Evolutionary conservation across 2,797 vertebrate species (phyloP), one percentile per base, ranked within the genome.

Genomic region (Bryconaethiops microstoma): DNA sequence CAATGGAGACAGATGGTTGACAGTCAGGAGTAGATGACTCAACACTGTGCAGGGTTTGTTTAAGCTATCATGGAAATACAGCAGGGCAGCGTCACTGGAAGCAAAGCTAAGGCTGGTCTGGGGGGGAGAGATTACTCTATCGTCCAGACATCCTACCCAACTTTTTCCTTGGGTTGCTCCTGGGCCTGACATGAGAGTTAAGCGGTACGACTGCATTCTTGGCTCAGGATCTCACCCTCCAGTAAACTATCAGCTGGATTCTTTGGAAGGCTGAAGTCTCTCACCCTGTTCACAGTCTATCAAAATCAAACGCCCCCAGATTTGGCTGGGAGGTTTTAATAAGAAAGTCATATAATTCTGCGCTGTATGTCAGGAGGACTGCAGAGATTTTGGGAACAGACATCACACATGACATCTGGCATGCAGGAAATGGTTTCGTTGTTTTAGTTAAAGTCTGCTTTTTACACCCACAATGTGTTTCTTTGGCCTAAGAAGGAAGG

Each of bases 21-120:
- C 64, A 60, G 57, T 79, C 67, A 78, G 85, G 89, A 87, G 83
- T 80, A 76, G 80, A 89, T 92, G 90, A 90, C 83, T 92, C 89
- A 90, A 86, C 79, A 83, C 35, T 80, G 79, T 65, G 78, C 77
- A 88, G 76, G 81, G 65, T 89, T 90, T 90, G 79, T 85, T 88
- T 87, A 82, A 84, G 85, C 62, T 83, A 85, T 81, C 87, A 69
- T 39, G 74, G 83, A 50, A 68, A 82, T 78, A 82, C 57, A 77
- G 68, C 77, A 55, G 23, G 63, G 19, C 42, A 45, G 48, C 2
- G 17, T 17, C 13, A n/a, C 52, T 60, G 81, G 79, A 80, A 71
- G 74, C 85, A 78, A 86, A 77, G 72, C 40, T 64, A 39, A 79
- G 60, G 45, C 21, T n/a, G 76, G 82, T 64, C 17, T 76, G n/a